Base-by-base conservation (phyloP, 2,797 vertebrate genomes). In the Simalia tracyae region DNA sequence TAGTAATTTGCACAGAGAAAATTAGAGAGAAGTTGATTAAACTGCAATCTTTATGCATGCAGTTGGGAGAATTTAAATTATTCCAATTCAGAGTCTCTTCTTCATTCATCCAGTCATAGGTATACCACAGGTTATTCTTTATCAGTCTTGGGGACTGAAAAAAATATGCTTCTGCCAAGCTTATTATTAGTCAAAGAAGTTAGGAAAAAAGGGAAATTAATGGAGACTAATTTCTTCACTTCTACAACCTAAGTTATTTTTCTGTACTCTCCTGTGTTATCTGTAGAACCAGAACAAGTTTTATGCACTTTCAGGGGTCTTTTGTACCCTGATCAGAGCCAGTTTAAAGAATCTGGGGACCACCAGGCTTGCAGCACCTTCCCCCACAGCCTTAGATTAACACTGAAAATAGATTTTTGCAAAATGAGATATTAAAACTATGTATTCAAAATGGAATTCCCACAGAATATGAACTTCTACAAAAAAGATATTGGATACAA, bases 1-100 rank as follows among this genome's bases (percentile, higher is more conserved):
- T 89, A 94, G 31, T 81, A 60, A 57, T 0, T 63, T 92, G 90
- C 57, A 94, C 95, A 93, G 93, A 96, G 84, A 91, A 91, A 89
- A 91, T 76, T 14, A 89, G 86, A 92, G 22, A 92, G 94, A 72
- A 89, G 19, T 93, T 66, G 76, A 91, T 95, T 87, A 88, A 89
- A 86, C 86, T 84, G 85, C 85, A 92, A 54, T 56, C 68, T 76
- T 89, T 50, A 63, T 90, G 76, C 72, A 68, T 93, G 91, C 90
- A 72, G 0, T 1, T 87, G 87, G 89, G 64, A 66, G 93, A 90
- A 36, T 14, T 92, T 15, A 14, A 10, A 0, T 1, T 89, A 89
- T 88, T 84, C 50, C 5, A 90, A 94, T 85, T 84, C 50, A 76
- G 68, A 6, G 0, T 15, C 84, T 85, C 36, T 89, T 57, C 76